Conservation (phyloP, 2,888 invertebrate genomes). For the Apodemia hepburni region DNA sequence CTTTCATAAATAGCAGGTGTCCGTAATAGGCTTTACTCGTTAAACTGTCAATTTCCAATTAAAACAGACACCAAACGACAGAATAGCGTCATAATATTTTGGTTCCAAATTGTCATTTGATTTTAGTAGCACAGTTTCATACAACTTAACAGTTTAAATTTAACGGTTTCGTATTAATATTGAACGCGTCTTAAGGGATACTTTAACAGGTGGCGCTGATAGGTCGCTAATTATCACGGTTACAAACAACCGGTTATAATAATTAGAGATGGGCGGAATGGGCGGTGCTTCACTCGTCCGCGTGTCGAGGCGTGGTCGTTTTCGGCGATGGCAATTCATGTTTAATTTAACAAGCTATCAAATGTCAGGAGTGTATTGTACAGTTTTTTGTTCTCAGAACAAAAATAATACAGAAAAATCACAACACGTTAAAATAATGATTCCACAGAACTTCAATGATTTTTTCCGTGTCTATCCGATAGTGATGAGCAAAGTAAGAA, state of each 20-base stretch:
- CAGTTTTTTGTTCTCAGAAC: conserved; percentile 9
- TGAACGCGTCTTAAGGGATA: conserved; percentile 13
- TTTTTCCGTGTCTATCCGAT: not conserved
- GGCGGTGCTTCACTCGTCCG: conserved; percentile 46
- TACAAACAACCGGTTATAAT: conserved; percentile 68
- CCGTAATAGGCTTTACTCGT: not conserved
- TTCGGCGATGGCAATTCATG: conserved; percentile 46
- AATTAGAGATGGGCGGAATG: conserved; percentile 72
- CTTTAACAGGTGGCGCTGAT: conserved; percentile 63
- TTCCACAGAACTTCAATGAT: not conserved
- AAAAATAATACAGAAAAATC: conserved; percentile 1
- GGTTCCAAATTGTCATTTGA: not conserved
- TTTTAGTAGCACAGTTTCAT: not conserved
- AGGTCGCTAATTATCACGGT: conserved; percentile 55
- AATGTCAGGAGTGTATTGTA: conserved; percentile 30
- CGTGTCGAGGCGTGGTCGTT: conserved; percentile 49
- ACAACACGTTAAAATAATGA: not conserved
- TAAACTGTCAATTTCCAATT: conserved; percentile 12
- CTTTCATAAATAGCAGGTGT: not conserved
- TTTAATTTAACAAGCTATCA: conserved; percentile 42
- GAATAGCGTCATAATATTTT: not conserved
- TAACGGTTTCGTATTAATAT: conserved; percentile 15
- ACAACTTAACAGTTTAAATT: conserved; percentile 6
- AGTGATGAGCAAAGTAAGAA: too few species aligned
- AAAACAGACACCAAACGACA: not conserved